These are phyloP conservation scores for Ceratitis capitata DNA, from an alignment of 1,140 invertebrate genomes.

Conservation along the genomic window DNA sequence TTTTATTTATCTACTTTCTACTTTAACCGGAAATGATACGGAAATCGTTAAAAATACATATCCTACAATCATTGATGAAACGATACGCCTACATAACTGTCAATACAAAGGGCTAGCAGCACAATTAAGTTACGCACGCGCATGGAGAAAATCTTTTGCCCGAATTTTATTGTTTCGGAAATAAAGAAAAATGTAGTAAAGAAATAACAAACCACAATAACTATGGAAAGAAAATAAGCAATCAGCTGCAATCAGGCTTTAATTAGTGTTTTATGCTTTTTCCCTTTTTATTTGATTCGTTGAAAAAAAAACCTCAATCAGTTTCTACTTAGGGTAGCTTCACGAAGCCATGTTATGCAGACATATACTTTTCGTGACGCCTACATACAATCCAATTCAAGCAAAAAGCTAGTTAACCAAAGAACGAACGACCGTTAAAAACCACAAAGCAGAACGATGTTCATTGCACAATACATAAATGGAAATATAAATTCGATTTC, in stretches of 20 bases:
- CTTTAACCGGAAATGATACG: constrained; percentile 19
- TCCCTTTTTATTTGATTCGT: background rate
- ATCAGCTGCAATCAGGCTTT: background rate
- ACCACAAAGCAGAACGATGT: background rate
- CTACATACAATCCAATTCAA: background rate
- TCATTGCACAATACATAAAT: background rate
- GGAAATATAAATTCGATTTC: background rate
- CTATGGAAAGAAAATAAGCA: background rate
- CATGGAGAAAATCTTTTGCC: background rate
- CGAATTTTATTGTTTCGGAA: background rate
- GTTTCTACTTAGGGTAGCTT: background rate
- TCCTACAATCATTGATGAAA: background rate
- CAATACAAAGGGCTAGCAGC: background rate
- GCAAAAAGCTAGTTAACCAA: background rate
- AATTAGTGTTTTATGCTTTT: background rate
- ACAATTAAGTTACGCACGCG: background rate
- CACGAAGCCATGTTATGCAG: background rate
- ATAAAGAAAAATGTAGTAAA: background rate
- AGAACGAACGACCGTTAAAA: background rate
- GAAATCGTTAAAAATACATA: constrained; percentile 21
- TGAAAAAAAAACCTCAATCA: background rate
- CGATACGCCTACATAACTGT: background rate
- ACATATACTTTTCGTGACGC: background rate
- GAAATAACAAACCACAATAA: background rate
- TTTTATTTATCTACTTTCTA: background rate